Conservation (phyloP, 2,113 vertebrate genomes). For the Hippocampus mohnikei region DNA sequence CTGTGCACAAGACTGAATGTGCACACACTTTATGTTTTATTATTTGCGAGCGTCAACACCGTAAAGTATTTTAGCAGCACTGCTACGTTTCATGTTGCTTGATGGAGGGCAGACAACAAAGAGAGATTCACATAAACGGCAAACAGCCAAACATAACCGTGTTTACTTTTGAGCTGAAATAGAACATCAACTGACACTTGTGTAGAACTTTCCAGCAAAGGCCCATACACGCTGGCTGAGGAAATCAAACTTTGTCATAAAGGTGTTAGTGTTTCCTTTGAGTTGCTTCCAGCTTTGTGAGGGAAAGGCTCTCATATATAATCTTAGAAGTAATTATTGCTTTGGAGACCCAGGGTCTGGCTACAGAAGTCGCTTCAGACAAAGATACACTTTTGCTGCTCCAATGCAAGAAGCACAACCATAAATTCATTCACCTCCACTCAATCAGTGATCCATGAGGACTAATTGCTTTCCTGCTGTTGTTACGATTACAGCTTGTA, state of each 20-base stretch:
- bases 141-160: constrained; percentile 54
- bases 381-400: neutral
- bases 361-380: neutral
- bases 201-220: constrained; percentile 41
- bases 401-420: neutral
- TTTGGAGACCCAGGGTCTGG: neutral
- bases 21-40: constrained; percentile 68
- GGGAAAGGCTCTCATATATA: constrained; percentile 14
- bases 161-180: constrained; percentile 62
- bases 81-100: constrained; percentile 58
- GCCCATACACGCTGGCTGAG: constrained; percentile 30
- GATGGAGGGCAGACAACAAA: constrained; percentile 56
- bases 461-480: neutral
- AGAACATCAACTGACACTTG: constrained; percentile 55
- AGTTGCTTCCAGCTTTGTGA: constrained; percentile 18
- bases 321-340: neutral
- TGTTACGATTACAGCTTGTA: neutral
- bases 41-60: constrained; percentile 68
- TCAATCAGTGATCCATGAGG: neutral
- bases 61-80: constrained; percentile 65
- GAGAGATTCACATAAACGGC: constrained; percentile 58
- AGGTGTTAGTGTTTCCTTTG: constrained; percentile 32
- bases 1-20: constrained; percentile 57
- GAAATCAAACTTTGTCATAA: constrained; percentile 34
- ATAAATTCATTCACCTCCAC: neutral